Percentiles rank a stretch among this genome's conserved stretches.
Conservation (phyloP, 37 sponge, comb jelly and placozoan species). For the Chondrosia reniformis region DNA sequence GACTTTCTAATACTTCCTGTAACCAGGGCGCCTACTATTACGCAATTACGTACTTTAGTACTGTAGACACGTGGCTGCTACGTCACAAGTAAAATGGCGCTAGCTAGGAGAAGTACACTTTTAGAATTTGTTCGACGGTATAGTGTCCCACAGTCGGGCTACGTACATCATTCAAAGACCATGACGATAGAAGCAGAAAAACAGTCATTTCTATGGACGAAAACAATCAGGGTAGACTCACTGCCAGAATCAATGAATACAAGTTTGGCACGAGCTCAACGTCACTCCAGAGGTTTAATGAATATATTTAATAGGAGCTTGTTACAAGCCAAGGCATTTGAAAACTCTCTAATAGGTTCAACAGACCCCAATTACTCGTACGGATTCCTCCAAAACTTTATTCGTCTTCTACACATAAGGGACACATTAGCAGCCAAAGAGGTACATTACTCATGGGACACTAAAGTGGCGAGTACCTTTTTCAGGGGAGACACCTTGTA, state of each 20-base stretch:
- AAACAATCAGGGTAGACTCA: constrained; percentile 22
- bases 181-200: constrained; percentile 49
- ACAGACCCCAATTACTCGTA: constrained; percentile 27
- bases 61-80: background rate
- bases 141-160: constrained; percentile 6
- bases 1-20: background rate
- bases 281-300: constrained; percentile 11
- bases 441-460: constrained; percentile 16
- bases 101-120: background rate
- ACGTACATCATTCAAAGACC: constrained; percentile 36
- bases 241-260: constrained; percentile 6
- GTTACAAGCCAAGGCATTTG: constrained; percentile 30
- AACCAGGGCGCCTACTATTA: constrained; percentile 9
- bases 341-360: constrained; percentile 11
- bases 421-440: constrained; percentile 25
- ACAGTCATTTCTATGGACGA: constrained; percentile 50
- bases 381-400: constrained; percentile 37
- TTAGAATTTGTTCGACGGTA: background rate
- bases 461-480: constrained; percentile 38
- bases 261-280: background rate
- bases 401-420: constrained; percentile 13
- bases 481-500: background rate
- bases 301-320: constrained; percentile 9
- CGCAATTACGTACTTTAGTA: background rate
- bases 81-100: background rate